A percentile compares a stretch with the other conserved stretches of the same genome.
Conservation (phyloP, 2,797 vertebrate species). For the Propithecus perrieri region DNA sequence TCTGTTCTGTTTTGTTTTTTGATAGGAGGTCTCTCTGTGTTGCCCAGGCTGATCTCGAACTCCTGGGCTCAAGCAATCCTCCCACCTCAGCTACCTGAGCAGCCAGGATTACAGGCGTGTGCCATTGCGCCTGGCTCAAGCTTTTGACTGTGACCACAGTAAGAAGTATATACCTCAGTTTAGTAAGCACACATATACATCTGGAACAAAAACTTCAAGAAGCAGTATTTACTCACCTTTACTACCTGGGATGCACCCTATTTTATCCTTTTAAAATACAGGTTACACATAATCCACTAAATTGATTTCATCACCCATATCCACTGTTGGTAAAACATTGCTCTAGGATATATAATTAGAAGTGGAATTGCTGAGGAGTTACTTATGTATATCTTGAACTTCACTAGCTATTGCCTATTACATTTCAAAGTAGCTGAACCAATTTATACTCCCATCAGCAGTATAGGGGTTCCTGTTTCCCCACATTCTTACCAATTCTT, state of each 20-base stretch:
- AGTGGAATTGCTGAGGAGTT: not conserved
- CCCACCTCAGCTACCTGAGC: not conserved
- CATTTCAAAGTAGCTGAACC: not conserved
- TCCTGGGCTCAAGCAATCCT: not conserved
- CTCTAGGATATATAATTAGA: not conserved
- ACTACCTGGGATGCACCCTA: not conserved
- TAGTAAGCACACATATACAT: not conserved
- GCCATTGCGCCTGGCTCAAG: not conserved
- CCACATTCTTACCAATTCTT: not conserved
- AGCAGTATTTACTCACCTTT: not conserved
- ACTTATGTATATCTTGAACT: not conserved
- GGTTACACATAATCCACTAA: not conserved
- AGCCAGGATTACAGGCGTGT: not conserved
- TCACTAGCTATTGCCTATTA: not conserved
- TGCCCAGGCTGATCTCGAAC: not conserved
- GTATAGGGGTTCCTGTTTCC: not conserved
- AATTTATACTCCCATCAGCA: not conserved
- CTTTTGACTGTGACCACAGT: not conserved
- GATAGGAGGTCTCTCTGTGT: not conserved
- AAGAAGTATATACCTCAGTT: not conserved
- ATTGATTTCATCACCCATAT: not conserved
- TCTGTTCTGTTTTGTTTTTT: not conserved
- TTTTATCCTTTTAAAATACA: not conserved
- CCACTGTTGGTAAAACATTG: not conserved
- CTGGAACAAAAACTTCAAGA: not conserved